A percentile compares a stretch with the other conserved stretches of the same genome.
phyloP scores from a whole-genome alignment of 2,888 invertebrate species.

The Plemyria rubiginata region DNA sequence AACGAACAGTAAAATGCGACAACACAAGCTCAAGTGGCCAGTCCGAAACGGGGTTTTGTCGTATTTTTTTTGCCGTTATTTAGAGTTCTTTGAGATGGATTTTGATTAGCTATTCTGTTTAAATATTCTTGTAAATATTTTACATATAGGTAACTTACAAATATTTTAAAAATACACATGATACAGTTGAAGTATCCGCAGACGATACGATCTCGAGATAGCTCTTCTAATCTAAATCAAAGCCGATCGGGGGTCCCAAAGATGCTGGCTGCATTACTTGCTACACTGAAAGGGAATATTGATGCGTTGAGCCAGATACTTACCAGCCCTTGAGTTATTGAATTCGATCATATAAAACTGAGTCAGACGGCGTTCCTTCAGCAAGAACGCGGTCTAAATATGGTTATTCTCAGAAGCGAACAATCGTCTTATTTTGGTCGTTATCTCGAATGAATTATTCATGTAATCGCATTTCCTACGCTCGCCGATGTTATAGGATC shows the following conservation, averaged over 20 bases:
- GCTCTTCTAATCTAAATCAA: too few species aligned
- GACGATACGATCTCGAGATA: too few species aligned
- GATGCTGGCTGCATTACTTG: too few species aligned
- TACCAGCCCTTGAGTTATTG: background rate
- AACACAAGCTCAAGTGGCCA: slow-evolving; percentile 58
- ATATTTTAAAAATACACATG: too few species aligned
- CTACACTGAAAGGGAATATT: too few species aligned
- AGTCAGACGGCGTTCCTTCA: slow-evolving; percentile 32
- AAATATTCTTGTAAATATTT: background rate
- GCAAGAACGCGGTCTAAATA: slow-evolving; percentile 56
- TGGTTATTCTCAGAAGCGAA: slow-evolving; percentile 67
- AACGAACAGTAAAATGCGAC: slow-evolving; percentile 63
- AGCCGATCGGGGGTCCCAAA: too few species aligned
- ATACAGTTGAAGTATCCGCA: too few species aligned
- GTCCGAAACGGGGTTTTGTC: slow-evolving; percentile 44
- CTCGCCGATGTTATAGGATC: slow-evolving; percentile 54
- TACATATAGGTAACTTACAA: background rate
- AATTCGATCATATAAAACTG: slow-evolving; percentile 14
- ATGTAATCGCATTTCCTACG: slow-evolving; percentile 73
- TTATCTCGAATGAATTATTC: slow-evolving; percentile 77
- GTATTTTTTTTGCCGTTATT: slow-evolving; percentile 18
- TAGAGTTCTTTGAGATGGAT: slow-evolving; percentile 5
- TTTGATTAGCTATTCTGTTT: slow-evolving; percentile 1
- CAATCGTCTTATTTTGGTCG: slow-evolving; percentile 76
- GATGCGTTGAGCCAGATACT: too few species aligned